Evolutionary conservation across 1,140 invertebrate species (phyloP), one percentile per base, ranked within the genome.

Genomic region (Druon quercuslanigerum): DNA sequence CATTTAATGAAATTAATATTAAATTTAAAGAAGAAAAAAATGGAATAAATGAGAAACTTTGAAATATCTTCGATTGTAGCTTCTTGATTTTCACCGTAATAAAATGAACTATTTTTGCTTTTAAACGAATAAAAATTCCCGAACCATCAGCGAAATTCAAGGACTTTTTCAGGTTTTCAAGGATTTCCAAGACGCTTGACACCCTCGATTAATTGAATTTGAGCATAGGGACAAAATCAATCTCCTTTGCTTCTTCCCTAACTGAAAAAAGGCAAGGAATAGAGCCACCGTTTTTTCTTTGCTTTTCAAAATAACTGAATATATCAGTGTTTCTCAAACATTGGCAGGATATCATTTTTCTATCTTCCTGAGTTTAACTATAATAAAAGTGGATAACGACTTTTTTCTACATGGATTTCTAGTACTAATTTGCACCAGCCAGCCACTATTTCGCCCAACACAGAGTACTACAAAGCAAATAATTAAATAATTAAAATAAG

Each of bases 281-380:
- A 88, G 87, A 87, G 87, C 85, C 87, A 89, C 85, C 84, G 79
- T 77, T 87, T 81, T 80, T 82, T 25, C 20, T 81, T 73, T 72
- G 79, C 71, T 77, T 75, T 66, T 71, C 71, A 71, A 82, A 83
- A 70, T 77, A 80, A 82, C 80, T 76, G 81, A 81, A 88, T 88
- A 88, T 87, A 90, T 90, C 87, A 90, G 87, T 88, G 87, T 89
- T 87, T 89, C 85, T 88, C 88, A 87, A 88, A 88, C 85, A 84
- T 88, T 86, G 87, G 86, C 85, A 86, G 86, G 83, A 80, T 60
- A 85, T 84, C 76, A 70, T 87, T 79, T 79, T 46, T 54, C 79
- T 82, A 83, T 73, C 75, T 71, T 72, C 76, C 80, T 74, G 74
- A 79, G 46, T 78, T n/a, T n/a, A 73, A 83, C 83, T 60, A 72